phyloP scores from a whole-genome alignment of 2,888 invertebrate genomes.

The Oeneis ivallda region DNA sequence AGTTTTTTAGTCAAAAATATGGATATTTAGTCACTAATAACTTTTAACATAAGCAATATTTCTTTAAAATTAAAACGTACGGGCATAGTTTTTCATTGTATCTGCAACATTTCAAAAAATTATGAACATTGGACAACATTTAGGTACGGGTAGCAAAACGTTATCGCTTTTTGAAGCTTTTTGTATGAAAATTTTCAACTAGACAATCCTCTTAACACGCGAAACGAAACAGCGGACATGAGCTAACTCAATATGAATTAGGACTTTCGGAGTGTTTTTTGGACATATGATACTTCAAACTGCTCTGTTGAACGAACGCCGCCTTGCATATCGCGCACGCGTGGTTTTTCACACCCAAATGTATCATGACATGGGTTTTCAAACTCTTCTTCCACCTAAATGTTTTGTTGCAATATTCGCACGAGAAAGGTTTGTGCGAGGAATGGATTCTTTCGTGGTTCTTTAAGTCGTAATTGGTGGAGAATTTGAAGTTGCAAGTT shows the following conservation, averaged over 20 bases:
- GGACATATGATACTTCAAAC: constrained; percentile 48
- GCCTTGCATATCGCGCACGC: constrained; percentile 51
- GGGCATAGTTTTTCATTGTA: no score
- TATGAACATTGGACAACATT: no score
- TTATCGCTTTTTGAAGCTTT: no score
- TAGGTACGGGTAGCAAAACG: no score
- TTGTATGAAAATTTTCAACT: no score
- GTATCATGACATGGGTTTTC: constrained; percentile 48
- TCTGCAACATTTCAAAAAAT: no score
- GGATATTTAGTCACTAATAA: no score
- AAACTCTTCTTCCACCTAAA: constrained; percentile 50
- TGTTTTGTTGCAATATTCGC: constrained; percentile 52
- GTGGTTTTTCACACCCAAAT: constrained; percentile 49
- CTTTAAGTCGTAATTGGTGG: constrained; percentile 36
- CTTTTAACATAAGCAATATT: no score
- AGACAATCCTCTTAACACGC: no score
- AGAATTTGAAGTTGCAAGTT: constrained; percentile 46
- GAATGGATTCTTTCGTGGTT: constrained; percentile 40
- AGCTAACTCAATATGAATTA: neutral
- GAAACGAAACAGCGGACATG: no score
- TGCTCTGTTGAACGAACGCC: constrained; percentile 51
- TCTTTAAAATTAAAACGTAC: no score
- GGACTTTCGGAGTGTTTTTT: constrained; percentile 43
- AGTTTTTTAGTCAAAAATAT: no score
- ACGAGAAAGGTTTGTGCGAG: constrained; percentile 47